Evolutionary conservation across 2,113 vertebrate species (phyloP).

Genomic region (Donacobius atricapilla): DNA sequence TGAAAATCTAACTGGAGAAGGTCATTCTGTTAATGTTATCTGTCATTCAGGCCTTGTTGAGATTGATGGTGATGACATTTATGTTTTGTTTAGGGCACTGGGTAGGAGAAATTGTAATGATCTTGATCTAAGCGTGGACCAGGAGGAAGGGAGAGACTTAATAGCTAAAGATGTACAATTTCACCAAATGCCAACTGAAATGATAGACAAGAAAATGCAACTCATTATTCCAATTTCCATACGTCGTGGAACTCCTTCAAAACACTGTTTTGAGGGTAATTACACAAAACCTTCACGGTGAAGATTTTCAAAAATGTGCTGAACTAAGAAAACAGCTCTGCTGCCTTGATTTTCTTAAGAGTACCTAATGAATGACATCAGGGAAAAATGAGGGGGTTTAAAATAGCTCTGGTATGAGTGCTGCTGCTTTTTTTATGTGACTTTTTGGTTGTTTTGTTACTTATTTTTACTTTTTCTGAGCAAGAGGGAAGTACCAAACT

Average conservation of each 20-base stretch:
- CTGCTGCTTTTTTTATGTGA: background rate
- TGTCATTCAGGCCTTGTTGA: conserved; percentile 6
- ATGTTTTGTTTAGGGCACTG: background rate
- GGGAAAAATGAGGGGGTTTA: background rate
- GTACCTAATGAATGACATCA: background rate
- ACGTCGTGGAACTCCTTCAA: background rate
- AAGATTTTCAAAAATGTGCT: background rate
- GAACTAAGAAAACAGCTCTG: background rate
- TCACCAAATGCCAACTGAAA: background rate
- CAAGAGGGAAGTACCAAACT: background rate
- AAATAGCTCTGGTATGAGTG: background rate
- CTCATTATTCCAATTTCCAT: background rate
- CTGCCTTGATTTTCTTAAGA: background rate
- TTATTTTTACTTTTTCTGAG: background rate
- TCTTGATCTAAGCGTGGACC: background rate
- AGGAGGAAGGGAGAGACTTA: background rate
- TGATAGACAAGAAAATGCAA: background rate
- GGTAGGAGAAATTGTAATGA: background rate
- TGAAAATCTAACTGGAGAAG: conserved; percentile 24
- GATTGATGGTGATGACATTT: conserved; percentile 44
- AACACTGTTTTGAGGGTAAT: background rate
- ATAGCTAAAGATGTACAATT: background rate
- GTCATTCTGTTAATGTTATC: background rate
- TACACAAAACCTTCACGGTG: background rate
- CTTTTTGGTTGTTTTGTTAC: background rate